Base-by-base conservation (phyloP, 2,888 invertebrate species). In the Calliopum simillimum region DNA sequence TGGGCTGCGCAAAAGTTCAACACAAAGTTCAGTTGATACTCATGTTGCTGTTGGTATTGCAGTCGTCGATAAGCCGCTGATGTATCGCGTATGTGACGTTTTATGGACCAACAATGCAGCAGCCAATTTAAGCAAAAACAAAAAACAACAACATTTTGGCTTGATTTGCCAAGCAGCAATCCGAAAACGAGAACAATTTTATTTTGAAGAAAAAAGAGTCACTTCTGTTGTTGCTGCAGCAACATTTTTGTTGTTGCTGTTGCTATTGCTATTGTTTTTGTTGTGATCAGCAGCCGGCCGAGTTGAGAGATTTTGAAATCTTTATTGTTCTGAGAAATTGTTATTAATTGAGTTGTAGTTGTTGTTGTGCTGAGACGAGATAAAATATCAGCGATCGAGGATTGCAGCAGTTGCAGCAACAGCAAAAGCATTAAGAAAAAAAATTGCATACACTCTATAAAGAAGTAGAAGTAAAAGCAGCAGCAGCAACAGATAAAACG, bases 271-370 rank as follows among this genome's bases (percentile, higher is more conserved):
- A 19, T 46, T 47, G 49, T 41, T 47, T 8, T 23, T 67, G 41
- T 21, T 47, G 19, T 33, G 53, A 16, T 47, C 43, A n/a, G 21
- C 25, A 53, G 33, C 51, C 43, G 21, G 33, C 59, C 58, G 33
- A 55, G 33, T 33, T 33, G 33, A 33, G 67, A 59, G 56, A 46
- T 67, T 67, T 58, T 59, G 65, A 73, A 74, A 74, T 72, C 79
- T 80, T 80, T 81, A 80, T 83, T 82, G 80, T 82, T 80, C 80
- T 81, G 81, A 82, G 82, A 83, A 82, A 84, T 84, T 83, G 82
- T 83, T 84, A 84, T 84, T 84, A 84, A 84, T 84, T 84, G 82
- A 84, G 83, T 82, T 84, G 83, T 82, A 76, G 71, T 67, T 69
- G 41, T 71, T 33, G 33, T 33, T 33, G 33, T 33, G 33, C 33